Base-by-base conservation (phyloP, 2,888 invertebrate genomes). In the Apodemia hepburni region DNA sequence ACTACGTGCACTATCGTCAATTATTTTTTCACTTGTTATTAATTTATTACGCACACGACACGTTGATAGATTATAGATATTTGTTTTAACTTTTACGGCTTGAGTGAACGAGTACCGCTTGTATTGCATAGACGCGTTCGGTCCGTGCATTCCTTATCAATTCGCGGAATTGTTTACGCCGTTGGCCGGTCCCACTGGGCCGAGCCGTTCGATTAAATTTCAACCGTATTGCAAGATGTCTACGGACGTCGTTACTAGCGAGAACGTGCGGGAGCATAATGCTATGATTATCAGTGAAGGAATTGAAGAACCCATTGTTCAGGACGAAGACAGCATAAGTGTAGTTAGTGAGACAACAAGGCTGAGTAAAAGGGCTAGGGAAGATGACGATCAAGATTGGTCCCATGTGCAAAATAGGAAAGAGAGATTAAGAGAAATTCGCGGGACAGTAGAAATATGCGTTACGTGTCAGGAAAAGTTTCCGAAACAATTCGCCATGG, bases 71-170 rank as follows among this genome's bases (percentile, higher is more conserved):
- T 66, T 66, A 65, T 65, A 64, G 61, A 65, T 64, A 67, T 63
- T 65, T 65, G 69, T 69, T 66, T 69, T 69, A 66, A 65, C 65
- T 65, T 67, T 67, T 69, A 64, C 64, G 64, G 65, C 67, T 67
- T 66, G n/a, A 29, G 29, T 29, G 29, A 29, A 6, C 29, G 29
- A 29, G 29, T 6, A 29, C 4, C 29, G 29, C 29, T 29, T 29
- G 27, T 27, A 27, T 27, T 3, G 27, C 27, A 3, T 27, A 29
- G 6, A 29, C 4, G 29, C 3, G 29, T 29, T 6, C 29, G 5
- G 29, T 29, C 29, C 4, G 29, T 29, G 29, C 35, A 9, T 35
- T 35, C 8, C 35, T 35, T 35, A 35, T 35, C 35, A 35, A 8
- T 35, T 35, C 35, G 35, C 7, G 35, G 35, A 35, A 35, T 35